These are phyloP conservation scores for Myodes glareolus DNA, from an alignment of 2,113 vertebrate species.

Conservation along the genomic window DNA sequence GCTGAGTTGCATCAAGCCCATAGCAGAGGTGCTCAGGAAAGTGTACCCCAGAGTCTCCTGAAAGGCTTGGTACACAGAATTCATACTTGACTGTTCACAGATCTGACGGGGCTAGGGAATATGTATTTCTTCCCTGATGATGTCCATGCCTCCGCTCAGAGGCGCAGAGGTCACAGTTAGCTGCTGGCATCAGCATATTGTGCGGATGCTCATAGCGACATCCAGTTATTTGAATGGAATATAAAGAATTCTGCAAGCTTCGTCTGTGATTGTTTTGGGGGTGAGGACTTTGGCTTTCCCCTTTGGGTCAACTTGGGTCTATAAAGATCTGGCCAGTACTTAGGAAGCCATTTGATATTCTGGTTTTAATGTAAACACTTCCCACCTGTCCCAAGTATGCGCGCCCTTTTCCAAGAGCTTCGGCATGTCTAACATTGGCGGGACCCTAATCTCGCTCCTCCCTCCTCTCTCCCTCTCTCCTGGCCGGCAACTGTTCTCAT, in stretches of 20 bases:
- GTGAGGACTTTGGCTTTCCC: conserved; percentile 37
- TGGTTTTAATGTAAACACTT: conserved; percentile 94
- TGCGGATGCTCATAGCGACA: conserved; percentile 29
- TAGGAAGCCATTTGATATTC: conserved; percentile 83
- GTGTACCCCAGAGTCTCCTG: background rate
- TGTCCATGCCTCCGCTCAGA: background rate
- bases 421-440: conserved; percentile 89
- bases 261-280: background rate
- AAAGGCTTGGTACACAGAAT: background rate
- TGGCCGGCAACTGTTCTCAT: conserved; percentile 89
- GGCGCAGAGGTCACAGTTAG: background rate
- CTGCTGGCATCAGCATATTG: background rate
- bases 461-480: conserved; percentile 72
- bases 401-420: conserved; percentile 88
- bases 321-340: conserved; percentile 86
- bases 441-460: conserved; percentile 82
- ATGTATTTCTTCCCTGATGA: background rate
- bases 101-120: background rate
- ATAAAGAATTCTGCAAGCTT: conserved; percentile 66
- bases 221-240: conserved; percentile 67
- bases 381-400: conserved; percentile 93
- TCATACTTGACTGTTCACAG: background rate
- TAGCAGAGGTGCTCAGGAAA: background rate
- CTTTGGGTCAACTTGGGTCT: conserved; percentile 88
- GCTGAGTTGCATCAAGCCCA: background rate